These are phyloP conservation scores for Cirrhinus mrigala DNA, from an alignment of 2,797 vertebrate species.

Conservation along the genomic window DNA sequence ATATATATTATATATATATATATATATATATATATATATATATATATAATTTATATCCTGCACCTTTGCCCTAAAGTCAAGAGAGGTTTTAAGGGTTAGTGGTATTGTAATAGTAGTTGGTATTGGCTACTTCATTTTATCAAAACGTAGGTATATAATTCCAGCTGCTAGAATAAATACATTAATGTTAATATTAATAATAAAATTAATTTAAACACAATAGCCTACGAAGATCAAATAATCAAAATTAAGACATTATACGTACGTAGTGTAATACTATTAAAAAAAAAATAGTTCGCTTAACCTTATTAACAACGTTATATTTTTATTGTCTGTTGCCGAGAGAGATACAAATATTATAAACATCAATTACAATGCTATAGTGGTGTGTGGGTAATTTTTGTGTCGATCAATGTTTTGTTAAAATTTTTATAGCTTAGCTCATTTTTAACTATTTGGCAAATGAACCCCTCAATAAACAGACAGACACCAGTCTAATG, in stretches of 20 bases:
- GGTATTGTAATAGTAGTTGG: neutral
- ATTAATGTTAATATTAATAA: neutral
- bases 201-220: constrained; percentile 40
- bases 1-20: neutral
- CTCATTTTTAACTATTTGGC: constrained; percentile 3
- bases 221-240: neutral
- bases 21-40: neutral
- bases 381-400: neutral
- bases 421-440: neutral
- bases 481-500: neutral
- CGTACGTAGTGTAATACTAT: neutral
- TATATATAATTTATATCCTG: constrained; percentile 48
- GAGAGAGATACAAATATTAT: neutral
- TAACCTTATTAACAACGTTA: neutral
- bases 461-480: constrained; percentile 8
- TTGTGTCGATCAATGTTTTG: neutral
- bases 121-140: neutral
- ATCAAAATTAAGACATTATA: neutral
- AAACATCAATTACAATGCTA: neutral
- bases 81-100: neutral
- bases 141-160: neutral
- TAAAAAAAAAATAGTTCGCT: neutral
- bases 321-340: neutral
- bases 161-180: neutral
- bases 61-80: constrained; percentile 77